Base-by-base conservation (phyloP, 2,888 invertebrate species). In the Leucania comma region DNA sequence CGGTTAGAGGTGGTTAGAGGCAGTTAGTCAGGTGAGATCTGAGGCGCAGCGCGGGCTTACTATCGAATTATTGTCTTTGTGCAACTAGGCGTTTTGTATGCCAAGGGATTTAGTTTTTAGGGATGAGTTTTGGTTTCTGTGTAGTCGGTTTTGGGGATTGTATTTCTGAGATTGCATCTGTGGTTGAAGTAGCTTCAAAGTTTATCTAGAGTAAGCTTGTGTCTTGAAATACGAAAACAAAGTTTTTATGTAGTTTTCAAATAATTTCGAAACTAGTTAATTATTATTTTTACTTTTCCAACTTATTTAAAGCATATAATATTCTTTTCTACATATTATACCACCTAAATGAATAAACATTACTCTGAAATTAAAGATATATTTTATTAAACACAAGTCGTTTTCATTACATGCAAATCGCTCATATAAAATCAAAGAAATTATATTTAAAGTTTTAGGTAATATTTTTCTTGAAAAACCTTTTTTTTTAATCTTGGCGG, bases 21-120 rank as follows among this genome's bases (percentile, higher is more conserved):
- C 88, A 89, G 90, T 92, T 93, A 93, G 90, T 92, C 93, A 93
- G 93, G 93, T 93, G 93, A 92, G 92, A 90, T 90, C 88, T 84
- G 83, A 83, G 83, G 78, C 82, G 86, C 86, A 86, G 81, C 77
- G 77, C 69, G 80, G 74, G 89, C 89, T 93, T 92, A 92, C 89
- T 89, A 91, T 90, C 81, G 89, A 90, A 90, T 92, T 92, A 92
- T 92, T 90, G 91, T 90, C 89, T 89, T 88, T 89, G 87, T 87
- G 85, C 86, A 88, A 86, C 82, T 86, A 84, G 67, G 89, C 88
- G 85, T 88, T 88, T 87, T 81, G 82, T 81, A 83, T 81, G 89
- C 87, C 86, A 88, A 86, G 79, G 85, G 85, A 87, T 88, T 90
- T 83, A 74, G 86, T 87, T 89, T 89, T 86, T 81, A 76, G 82